Evolutionary conservation across 1,140 invertebrate genomes (phyloP), one percentile per base, ranked within the genome.

Genomic region (Trichoplusia ni): DNA sequence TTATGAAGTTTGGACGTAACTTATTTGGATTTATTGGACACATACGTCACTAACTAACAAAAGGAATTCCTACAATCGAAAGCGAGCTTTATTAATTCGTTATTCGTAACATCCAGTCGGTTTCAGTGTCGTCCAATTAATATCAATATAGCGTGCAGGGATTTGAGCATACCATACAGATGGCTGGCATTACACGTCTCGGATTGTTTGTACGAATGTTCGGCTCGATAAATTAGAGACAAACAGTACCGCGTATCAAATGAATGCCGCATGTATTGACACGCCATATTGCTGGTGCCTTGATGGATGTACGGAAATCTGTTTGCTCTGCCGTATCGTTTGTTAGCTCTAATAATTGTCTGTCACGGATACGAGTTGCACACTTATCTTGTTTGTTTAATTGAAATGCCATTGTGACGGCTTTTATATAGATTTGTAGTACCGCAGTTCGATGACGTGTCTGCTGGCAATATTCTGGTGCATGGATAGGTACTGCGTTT

Each of bases 21-120:
- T 38, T 71, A 63, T 64, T 60, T 60, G 61, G 69, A 76, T 75
- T 77, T 78, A 77, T 78, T 75, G 63, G 61, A 68, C 53, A 62
- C 49, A 47, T 38, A 63, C 62, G 70, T 73, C 59, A 44, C 60
- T 49, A 60, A 73, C 38, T 68, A 70, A 77, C 78, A 77, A 83
- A 81, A 70, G 73, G 72, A 73, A 81, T 77, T 76, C 71, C 72
- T 73, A 67, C 77, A 79, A 78, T 73, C 74, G 67, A 58, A 64
- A 73, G 65, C 47, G 53, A 63, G 64, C 78, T 83, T 67, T 69
- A 71, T 71, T 81, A 79, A 75, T 77, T 69, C 79, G 66, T 77
- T 77, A 68, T 71, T 72, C 47, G 68, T 74, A 67, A 64, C 60
- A 62, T 63, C 49, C 63, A 60, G 54, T 49, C 61, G 40, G 58